Evolutionary conservation across 2,888 invertebrate genomes (phyloP).

Genomic region (Hypomecis punctinalis): DNA sequence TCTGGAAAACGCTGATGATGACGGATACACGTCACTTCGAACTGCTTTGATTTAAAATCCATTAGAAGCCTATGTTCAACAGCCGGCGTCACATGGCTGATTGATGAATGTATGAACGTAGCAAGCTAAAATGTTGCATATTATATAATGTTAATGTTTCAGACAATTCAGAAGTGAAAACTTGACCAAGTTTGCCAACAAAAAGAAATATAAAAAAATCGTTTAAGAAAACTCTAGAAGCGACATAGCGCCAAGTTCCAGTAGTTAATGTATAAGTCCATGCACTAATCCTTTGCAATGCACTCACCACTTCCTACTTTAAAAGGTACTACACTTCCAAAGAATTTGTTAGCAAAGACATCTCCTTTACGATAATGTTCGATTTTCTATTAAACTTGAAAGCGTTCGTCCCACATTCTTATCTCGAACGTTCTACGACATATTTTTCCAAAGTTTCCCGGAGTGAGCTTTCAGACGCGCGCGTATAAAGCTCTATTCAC

Average conservation of each 20-base stretch:
- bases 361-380: constrained; percentile 85
- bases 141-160: no score
- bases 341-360: constrained; percentile 83
- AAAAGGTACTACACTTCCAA: constrained; percentile 72
- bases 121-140: no score
- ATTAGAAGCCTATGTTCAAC: no score
- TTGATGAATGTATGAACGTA: no score
- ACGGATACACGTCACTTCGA: no score
- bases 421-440: constrained; percentile 84
- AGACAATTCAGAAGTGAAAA: no score
- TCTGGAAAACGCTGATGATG: no score
- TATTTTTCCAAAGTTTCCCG: constrained; percentile 85
- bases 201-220: no score
- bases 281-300: constrained; percentile 35
- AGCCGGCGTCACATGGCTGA: no score
- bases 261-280: constrained; percentile 33
- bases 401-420: constrained; percentile 85
- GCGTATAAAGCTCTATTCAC: constrained; percentile 85
- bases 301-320: constrained; percentile 54
- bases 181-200: no score
- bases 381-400: constrained; percentile 86
- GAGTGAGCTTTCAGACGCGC: constrained; percentile 83
- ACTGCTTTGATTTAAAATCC: no score
- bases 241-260: constrained; percentile 28
- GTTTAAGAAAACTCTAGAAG: background rate